Conservation (phyloP, 2,113 vertebrate species). For the Cephalopterus ornatus region DNA sequence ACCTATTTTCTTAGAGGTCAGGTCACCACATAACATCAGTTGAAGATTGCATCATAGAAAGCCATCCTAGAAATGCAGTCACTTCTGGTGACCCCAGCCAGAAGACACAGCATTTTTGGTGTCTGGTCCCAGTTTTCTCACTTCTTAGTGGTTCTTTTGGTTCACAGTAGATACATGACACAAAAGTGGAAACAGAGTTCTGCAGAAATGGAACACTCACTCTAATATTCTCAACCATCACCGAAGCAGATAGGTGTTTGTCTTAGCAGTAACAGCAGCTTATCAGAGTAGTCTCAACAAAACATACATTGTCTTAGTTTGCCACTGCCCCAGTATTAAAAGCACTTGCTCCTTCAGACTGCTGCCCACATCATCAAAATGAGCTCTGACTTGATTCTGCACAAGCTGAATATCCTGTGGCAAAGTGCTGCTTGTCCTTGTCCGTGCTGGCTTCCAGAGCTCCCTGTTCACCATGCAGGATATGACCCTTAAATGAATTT, state of each 20-base stretch:
- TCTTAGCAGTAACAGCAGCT: background rate
- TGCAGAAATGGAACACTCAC: background rate
- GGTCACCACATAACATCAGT: background rate
- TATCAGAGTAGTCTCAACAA: background rate
- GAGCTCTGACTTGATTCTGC: background rate
- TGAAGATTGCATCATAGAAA: background rate
- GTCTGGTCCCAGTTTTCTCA: background rate
- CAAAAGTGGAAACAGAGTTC: background rate
- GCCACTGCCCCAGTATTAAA: background rate
- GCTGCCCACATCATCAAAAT: background rate
- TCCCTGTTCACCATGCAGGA: background rate
- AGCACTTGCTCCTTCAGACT: background rate
- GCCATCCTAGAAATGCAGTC: background rate
- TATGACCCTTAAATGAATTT: conserved; percentile 26
- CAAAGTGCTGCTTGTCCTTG: background rate
- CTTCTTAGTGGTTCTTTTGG: background rate
- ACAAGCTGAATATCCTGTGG: background rate
- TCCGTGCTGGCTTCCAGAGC: background rate
- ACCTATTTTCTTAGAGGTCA: background rate
- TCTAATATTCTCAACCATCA: background rate
- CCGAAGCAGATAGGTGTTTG: background rate
- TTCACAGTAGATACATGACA: background rate
- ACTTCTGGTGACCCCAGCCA: background rate
- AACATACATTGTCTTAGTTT: background rate
- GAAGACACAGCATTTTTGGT: background rate